phyloP scores from a whole-genome alignment of 2,888 invertebrate genomes.

The Arge pagana region DNA sequence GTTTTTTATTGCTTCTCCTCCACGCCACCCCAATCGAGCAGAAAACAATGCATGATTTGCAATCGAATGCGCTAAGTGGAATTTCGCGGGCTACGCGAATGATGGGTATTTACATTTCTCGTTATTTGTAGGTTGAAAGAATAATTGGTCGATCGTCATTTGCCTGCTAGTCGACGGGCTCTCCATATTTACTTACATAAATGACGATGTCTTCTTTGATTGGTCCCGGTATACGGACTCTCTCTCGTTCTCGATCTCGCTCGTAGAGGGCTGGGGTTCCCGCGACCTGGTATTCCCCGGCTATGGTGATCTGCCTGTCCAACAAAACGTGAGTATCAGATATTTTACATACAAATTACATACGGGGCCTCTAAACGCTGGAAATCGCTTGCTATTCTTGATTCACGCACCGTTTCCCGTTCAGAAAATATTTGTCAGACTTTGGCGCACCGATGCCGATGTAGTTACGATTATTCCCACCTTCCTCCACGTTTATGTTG shows the following conservation, averaged over 20 bases:
- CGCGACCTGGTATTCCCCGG: constrained; percentile 59
- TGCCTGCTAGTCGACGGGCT: no score
- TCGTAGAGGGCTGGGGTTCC: constrained; percentile 60
- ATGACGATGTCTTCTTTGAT: constrained; percentile 65
- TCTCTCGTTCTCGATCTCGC: constrained; percentile 62
- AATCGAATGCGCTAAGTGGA: no score
- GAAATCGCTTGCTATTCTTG: constrained; percentile 26
- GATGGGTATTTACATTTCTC: no score
- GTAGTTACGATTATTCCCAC: constrained; percentile 52
- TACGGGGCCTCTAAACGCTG: constrained; percentile 16
- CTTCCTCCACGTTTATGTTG: constrained; percentile 66
- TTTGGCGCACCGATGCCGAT: constrained; percentile 63
- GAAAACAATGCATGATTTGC: no score
- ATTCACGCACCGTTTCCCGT: constrained; percentile 65
- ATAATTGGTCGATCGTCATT: no score
- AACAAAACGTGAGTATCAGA: constrained; percentile 33
- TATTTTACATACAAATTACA: constrained; percentile 17
- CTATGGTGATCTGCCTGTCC: constrained; percentile 53
- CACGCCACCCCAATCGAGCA: no score
- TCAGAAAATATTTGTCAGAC: constrained; percentile 63
- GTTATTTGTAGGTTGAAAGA: no score
- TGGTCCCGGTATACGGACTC: constrained; percentile 66
- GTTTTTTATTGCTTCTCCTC: no score
- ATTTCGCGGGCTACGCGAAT: no score
- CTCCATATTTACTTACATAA: constrained; percentile 66